Conservation (phyloP, 2,888 invertebrate species). For the Standfussiana lucernea region DNA sequence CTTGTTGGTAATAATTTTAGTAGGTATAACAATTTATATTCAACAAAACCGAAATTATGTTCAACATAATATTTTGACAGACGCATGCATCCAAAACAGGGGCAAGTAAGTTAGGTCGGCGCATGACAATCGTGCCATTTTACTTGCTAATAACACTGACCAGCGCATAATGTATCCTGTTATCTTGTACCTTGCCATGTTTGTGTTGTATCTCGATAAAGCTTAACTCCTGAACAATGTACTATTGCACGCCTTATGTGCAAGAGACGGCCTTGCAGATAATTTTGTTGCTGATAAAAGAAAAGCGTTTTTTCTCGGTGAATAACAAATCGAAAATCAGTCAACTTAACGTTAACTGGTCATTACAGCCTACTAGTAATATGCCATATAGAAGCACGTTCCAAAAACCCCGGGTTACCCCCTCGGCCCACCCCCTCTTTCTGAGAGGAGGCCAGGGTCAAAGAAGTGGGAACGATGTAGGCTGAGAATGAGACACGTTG, state of each 20-base stretch:
- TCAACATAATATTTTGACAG: conserved; percentile 49
- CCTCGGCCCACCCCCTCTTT: not conserved
- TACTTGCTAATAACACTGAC: conserved; percentile 81
- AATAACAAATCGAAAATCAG: not conserved
- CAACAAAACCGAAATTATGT: conserved; percentile 17
- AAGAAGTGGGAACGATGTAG: not conserved
- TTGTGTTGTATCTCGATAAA: conserved; percentile 55
- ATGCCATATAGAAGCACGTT: not conserved
- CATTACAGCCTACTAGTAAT: not conserved
- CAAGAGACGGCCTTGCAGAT: conserved; percentile 7
- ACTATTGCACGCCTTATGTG: conserved; percentile 7
- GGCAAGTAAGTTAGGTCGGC: conserved; percentile 72
- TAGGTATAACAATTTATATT: not conserved
- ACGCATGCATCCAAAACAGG: conserved; percentile 59
- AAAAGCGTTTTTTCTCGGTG: not conserved
- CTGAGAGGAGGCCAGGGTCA: not conserved
- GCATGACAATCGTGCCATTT: conserved; percentile 79
- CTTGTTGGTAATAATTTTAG: no score
- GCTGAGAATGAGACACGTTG: not conserved
- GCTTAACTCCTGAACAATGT: conserved; percentile 44
- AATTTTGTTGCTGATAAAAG: not conserved
- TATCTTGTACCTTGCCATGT: conserved; percentile 67
- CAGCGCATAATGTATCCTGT: conserved; percentile 71
- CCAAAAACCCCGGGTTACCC: not conserved
- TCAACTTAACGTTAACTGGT: no score